A percentile compares a stretch with the other conserved stretches of the same genome.
These are phyloP conservation scores for Cryptotermes secundus DNA, from an alignment of 1,140 invertebrate genomes.

Conservation along the genomic window DNA sequence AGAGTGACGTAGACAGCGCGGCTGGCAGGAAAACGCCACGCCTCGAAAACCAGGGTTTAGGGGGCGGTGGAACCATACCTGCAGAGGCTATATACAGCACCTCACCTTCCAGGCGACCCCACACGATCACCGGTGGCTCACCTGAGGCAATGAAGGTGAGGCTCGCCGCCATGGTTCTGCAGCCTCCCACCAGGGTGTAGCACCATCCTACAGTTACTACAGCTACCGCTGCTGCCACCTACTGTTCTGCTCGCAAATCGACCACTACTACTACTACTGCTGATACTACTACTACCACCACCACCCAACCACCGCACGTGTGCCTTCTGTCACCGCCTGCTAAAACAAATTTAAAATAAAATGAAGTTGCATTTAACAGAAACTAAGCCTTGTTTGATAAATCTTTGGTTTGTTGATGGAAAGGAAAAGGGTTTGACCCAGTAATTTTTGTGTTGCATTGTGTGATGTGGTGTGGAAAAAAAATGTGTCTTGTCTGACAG, in stretches of 20 bases:
- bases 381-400: neutral
- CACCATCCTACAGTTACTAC: constrained; percentile 16
- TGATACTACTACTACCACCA: neutral
- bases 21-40: constrained; percentile 31
- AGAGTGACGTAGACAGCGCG: constrained; percentile 33
- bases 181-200: constrained; percentile 71
- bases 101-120: constrained; percentile 38
- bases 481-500: neutral
- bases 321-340: constrained; percentile 21
- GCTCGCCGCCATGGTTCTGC: constrained; percentile 73
- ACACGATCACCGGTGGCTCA: constrained; percentile 49
- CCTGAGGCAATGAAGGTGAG: constrained; percentile 76
- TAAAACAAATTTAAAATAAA: neutral
- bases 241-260: constrained; percentile 4
- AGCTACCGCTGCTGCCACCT: constrained; percentile 16
- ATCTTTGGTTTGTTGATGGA: neutral
- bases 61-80: constrained; percentile 25
- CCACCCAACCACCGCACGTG: constrained; percentile 22
- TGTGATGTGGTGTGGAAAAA: neutral
- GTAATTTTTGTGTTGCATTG: constrained; percentile 14
- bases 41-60: constrained; percentile 12
- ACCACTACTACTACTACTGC: constrained; percentile 8
- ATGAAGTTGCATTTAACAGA: neutral
- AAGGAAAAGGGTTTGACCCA: neutral
- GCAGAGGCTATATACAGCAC: constrained; percentile 30